phyloP scores from a whole-genome alignment of 2,888 invertebrate genomes.

The Diplazon laetatorius region DNA sequence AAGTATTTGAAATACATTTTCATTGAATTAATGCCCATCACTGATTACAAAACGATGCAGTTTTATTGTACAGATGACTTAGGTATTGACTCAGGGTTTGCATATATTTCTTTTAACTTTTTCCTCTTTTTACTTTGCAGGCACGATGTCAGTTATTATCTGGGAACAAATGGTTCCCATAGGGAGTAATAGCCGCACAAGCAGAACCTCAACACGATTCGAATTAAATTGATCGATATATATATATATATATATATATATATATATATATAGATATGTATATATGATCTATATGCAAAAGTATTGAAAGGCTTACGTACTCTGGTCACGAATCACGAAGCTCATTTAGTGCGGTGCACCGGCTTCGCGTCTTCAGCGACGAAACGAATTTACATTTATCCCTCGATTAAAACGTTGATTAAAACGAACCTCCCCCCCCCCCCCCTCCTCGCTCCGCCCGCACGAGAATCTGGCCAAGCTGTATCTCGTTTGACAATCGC shows the following conservation, averaged over 20 bases:
- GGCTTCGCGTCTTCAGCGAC: slow-evolving; percentile 16
- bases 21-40: too few relatives aligned
- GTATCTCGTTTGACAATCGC: slow-evolving; percentile 42
- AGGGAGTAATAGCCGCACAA: not conserved
- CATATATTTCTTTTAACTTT: too few relatives aligned
- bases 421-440: slow-evolving; percentile 71
- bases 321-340: slow-evolving; percentile 65
- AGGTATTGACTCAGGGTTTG: too few relatives aligned
- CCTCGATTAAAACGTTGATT: slow-evolving; percentile 74
- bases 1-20: too few relatives aligned
- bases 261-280: slow-evolving; percentile 49
- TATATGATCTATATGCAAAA: slow-evolving; percentile 5
- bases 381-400: slow-evolving; percentile 74
- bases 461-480: slow-evolving; percentile 58
- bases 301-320: slow-evolving; percentile 39
- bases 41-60: too few relatives aligned
- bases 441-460: too few relatives aligned
- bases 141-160: slow-evolving; percentile 5
- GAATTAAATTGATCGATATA: slow-evolving; percentile 51
- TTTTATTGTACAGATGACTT: too few relatives aligned
- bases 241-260: not conserved
- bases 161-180: not conserved
- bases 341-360: slow-evolving; percentile 58
- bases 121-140: too few relatives aligned
- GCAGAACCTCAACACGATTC: slow-evolving; percentile 28